These are phyloP conservation scores for Coregonus suidteri DNA, from an alignment of 2,797 vertebrate species.

Conservation along the genomic window DNA sequence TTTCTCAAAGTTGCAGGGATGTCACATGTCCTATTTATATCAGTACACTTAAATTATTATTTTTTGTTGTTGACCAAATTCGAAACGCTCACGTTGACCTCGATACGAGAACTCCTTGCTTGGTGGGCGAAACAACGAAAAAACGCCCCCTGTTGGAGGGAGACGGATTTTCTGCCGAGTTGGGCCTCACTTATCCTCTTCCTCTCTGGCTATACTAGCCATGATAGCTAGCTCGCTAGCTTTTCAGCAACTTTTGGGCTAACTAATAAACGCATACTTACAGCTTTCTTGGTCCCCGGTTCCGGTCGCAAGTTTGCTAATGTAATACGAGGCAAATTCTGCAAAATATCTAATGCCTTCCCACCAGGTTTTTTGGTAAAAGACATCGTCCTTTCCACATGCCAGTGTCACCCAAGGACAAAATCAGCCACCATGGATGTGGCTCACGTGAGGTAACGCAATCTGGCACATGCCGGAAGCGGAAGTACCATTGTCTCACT, in stretches of 20 bases:
- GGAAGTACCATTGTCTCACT: neutral
- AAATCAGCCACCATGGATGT: neutral
- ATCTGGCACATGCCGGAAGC: neutral
- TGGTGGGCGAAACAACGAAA: no score
- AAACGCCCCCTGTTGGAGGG: no score
- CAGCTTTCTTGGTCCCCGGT: slow-evolving; percentile 78
- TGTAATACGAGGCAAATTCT: slow-evolving; percentile 83
- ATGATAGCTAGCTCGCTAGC: neutral
- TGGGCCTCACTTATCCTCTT: neutral
- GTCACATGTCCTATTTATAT: no score
- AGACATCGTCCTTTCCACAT: slow-evolving; percentile 69
- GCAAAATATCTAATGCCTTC: slow-evolving; percentile 78
- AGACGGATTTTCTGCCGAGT: neutral
- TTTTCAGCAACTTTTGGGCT: neutral
- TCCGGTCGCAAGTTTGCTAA: slow-evolving; percentile 86
- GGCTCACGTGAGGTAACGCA: neutral
- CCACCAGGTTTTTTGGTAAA: slow-evolving; percentile 58
- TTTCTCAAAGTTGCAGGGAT: no score
- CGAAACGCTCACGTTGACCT: no score
- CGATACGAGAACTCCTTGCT: no score
- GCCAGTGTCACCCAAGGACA: slow-evolving; percentile 59
- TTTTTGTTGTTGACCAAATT: no score
- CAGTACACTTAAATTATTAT: no score
- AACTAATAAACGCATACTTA: slow-evolving; percentile 54
- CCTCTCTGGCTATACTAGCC: neutral